Percentiles rank a stretch among this genome's conserved stretches.
Conservation (phyloP, 2,888 invertebrate genomes). For the Axea sp. region DNA sequence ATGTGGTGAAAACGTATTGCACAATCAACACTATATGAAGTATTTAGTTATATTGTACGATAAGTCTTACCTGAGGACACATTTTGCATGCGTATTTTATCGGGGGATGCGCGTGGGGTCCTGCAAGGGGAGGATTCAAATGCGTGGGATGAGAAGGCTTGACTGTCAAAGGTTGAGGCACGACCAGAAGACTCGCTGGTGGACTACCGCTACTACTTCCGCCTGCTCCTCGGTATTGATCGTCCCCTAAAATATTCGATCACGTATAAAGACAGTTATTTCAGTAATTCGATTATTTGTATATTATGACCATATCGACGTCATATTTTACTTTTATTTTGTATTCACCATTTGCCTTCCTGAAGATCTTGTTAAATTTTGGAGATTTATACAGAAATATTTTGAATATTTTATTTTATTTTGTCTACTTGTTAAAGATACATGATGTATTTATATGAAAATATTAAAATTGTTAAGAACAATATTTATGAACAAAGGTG, state of each 20-base stretch:
- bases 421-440: not conserved
- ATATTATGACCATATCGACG: slow-evolving; percentile 34
- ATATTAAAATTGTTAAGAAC: no score
- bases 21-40: no score
- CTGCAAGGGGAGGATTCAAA: slow-evolving; percentile 77
- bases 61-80: slow-evolving; percentile 93
- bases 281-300: slow-evolving; percentile 45
- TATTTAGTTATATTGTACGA: no score
- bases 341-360: slow-evolving; percentile 24
- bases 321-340: slow-evolving; percentile 45
- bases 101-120: slow-evolving; percentile 79
- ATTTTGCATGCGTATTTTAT: slow-evolving; percentile 97
- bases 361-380: slow-evolving; percentile 4
- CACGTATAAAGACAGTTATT: slow-evolving; percentile 50
- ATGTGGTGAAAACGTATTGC: no score
- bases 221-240: slow-evolving; percentile 77
- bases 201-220: slow-evolving; percentile 81
- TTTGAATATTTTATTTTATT: not conserved
- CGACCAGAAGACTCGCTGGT: slow-evolving; percentile 88
- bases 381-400: slow-evolving; percentile 27
- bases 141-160: slow-evolving; percentile 78
- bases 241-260: slow-evolving; percentile 71
- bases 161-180: slow-evolving; percentile 87
- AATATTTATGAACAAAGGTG: no score
- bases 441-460: not conserved